These are phyloP conservation scores for Proisotoma minuta DNA, from an alignment of 2,888 invertebrate genomes.

Conservation along the genomic window DNA sequence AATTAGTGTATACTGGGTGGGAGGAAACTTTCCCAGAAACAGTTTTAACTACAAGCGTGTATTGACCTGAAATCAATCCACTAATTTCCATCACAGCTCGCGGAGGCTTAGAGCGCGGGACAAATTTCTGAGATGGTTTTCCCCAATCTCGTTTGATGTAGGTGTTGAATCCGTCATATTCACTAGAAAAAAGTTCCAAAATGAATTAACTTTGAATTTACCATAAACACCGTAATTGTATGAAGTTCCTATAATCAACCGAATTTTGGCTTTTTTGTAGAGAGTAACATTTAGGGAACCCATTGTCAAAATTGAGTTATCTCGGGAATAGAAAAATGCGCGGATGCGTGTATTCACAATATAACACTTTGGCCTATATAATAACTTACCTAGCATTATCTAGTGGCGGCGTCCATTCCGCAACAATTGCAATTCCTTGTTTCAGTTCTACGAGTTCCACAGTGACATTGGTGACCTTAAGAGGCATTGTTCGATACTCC, in stretches of 20 bases:
- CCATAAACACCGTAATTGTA: too few species aligned
- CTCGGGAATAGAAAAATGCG: too few species aligned
- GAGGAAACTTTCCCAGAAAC: conserved; percentile 37
- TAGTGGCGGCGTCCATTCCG: conserved; percentile 33
- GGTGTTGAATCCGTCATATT: conserved; percentile 33
- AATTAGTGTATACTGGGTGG: conserved; percentile 25
- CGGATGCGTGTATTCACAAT: too few species aligned
- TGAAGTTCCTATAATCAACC: too few species aligned
- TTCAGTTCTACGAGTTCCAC: conserved; percentile 27
- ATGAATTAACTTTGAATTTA: too few species aligned
- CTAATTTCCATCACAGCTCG: conserved; percentile 28
- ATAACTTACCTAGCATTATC: conserved; percentile 25
- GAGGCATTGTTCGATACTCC: conserved; percentile 34
- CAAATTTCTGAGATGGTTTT: conserved; percentile 35
- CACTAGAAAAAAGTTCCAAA: conserved; percentile 21
- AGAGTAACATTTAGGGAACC: too few species aligned
- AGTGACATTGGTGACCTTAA: conserved; percentile 24
- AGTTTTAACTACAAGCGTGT: conserved; percentile 31
- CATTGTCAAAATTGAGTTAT: too few species aligned
- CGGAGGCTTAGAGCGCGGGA: conserved; percentile 31
- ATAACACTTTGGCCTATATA: too few species aligned
- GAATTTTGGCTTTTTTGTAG: too few species aligned
- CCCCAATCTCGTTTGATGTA: conserved; percentile 26
- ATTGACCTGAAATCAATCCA: conserved; percentile 26
- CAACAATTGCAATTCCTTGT: conserved; percentile 21